Evolutionary conservation across 2,888 invertebrate genomes (phyloP), one percentile per base, ranked within the genome.

Genomic region (Trissolcus japonicus): DNA sequence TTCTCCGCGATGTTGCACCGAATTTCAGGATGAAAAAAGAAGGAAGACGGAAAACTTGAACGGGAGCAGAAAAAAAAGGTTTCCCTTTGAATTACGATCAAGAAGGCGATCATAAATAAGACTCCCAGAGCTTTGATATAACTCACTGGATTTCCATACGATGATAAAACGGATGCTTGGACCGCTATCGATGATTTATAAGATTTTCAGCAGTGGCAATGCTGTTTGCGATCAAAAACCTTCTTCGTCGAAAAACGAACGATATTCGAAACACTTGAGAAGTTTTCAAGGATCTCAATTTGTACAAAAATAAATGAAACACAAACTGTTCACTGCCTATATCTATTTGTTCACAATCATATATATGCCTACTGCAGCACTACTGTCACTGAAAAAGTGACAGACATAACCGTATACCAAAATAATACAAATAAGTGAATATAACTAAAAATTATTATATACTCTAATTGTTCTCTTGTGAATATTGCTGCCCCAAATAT

Each of bases 71-170:
- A n/a, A 72, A 74, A 68, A 68, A 78, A 75, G 66, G 60, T 75
- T 75, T 79, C 65, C 67, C 66, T 75, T 79, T 83, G 82, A 83
- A 83, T 82, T 83, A 84, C 81, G 83, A 83, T 82, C 82, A 79
- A 80, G 80, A 78, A 79, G 79, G 60, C 79, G 81, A 80, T 81
- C 86, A 85, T 86, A 87, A 86, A 87, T 87, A 87, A 85, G 84
- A 83, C 84, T 80, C 81, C 81, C 81, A 81, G 82, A 83, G 83
- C 83, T 83, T 81, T 79, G 84, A 83, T 85, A 86, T 86, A 87
- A 86, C 84, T 86, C 86, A 84, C 85, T 86, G 84, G 83, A 87
- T 87, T 87, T 87, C 87, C 87, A 87, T 87, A 84, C 83, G 85
- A 86, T 87, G 86, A 86, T 87, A 86, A 87, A 87, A 86, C 83